Evolutionary conservation across 2,113 vertebrate species (phyloP), one percentile per base, ranked within the genome.

Genomic region (Macroglossus sobrinus): DNA sequence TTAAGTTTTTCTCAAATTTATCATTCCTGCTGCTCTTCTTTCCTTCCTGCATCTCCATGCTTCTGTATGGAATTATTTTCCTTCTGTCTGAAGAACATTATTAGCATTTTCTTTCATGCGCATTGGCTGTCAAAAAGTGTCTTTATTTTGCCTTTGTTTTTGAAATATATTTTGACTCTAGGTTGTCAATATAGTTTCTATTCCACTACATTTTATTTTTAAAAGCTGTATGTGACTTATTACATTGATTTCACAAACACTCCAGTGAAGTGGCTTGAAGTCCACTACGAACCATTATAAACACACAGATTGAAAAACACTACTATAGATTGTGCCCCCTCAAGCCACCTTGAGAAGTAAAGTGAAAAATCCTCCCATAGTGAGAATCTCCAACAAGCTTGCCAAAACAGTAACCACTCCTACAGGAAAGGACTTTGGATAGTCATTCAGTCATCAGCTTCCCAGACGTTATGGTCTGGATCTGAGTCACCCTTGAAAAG

Each of bases 131-230:
- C 88, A 69, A 80, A 80, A 80, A 89, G 80, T 71, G 43, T n/a
- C 22, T 64, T 78, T 78, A 86, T 80, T 90, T 89, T 93, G 40
- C n/a, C 40, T 92, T 90, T 71, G 24, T 68, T 86, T 89, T 61
- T 91, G 71, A 84, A 94, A 94, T 79, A 74, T 45, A 72, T 72
- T 82, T 79, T 47, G n/a, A 72, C 78, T 91, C 93, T 84, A 64
- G 55, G 38, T 43, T 92, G 55, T 50, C 43, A 47, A 33, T 76
- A 81, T 26, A 79, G 28, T 81, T 69, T 57, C 53, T 80, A 50
- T 79, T 78, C 16, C 63, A 76, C 61, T 63, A 24, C 28, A 63
- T 57, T 84, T 87, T 72, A 88, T 76, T 90, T 90, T 11, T 19
- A 95, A 93, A 93, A 81, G 50, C 24, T 81, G n/a, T 40, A 43